Base-by-base conservation (phyloP, 1,140 invertebrate genomes). In the Drosophila bipectinata region DNA sequence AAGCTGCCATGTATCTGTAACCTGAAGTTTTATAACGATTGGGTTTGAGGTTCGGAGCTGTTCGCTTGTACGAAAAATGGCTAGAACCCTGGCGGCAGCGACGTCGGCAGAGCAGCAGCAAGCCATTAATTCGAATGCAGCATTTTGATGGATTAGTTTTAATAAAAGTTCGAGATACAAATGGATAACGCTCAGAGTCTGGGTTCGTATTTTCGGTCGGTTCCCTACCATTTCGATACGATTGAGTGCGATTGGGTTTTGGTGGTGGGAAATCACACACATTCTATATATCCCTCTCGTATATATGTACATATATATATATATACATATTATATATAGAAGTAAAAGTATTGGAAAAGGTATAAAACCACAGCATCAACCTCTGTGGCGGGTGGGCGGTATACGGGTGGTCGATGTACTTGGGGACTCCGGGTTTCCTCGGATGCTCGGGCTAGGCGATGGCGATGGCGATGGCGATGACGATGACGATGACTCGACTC, bases 71-170 rank as follows among this genome's bases (percentile, higher is more conserved):
- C 48, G 52, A 30, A 51, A 73, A 84, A 67, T 73, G 66, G 57
- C 68, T 68, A 60, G 57, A 72, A 58, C 34, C 34, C 34, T 37
- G 61, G 15, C 52, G 73, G 34, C 54, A 63, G 52, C 51, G 52
- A 63, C 53, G 60, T 10, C 30, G 52, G 34, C 47, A 59, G 45
- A 49, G 37, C 26, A 28, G 24, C 32, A 53, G 37, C 53, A 47
- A 54, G 45, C 71, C 80, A 79, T 83, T 83, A 63, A 75, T 52
- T 76, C 69, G 57, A 75, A 82, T 72, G 74, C 82, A 71, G 74
- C 82, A 74, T 82, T 85, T 87, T 85, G 82, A 85, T 85, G 82
- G 82, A 85, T 85, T 85, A 87, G 82, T 82, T 81, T 82, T 85
- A 79, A 85, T 87, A 79, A 56, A 52, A 77, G 62, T 55, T 44